Evolutionary conservation across 2,113 vertebrate species (phyloP), one percentile per base, ranked within the genome.

Genomic region (Tragelaphus strepsiceros): DNA sequence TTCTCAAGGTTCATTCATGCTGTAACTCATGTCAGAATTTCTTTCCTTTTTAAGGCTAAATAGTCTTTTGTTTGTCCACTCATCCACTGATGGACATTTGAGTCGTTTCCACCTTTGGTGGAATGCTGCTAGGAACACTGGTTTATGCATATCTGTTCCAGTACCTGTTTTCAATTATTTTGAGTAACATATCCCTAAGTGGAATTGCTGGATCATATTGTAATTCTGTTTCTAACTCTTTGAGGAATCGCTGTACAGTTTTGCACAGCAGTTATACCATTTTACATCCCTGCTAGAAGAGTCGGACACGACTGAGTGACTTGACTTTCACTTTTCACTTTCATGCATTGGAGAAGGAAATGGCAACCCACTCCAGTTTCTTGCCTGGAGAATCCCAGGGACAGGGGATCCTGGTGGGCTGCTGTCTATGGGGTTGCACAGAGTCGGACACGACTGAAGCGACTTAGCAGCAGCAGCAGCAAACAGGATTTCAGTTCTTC

Each of bases 211-310:
- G 28, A 24, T 74, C 59, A 10, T 1, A 46, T 2, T 32, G 35
- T 21, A 61, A 77, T 28, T 56, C 61, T 21, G n/a, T 46, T 53
- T 94, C 62, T 82, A 35, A 28, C 21, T 61, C 26, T 51, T 53
- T 64, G 56, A 58, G 24, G 15, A 56, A 6, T 43, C 0, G 0
- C 32, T 26, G 1, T 64, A 4, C 30, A 9, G 28, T 39, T 88
- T 71, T 54, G 43, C 14, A 1, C 2, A 39, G 21, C 14, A 26
- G 24, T 32, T 17, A 13, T 9, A 4, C 62, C 46, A 51, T 83
- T 32, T 53, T 61, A 30, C 3, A 14, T 71, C 90, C 78, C 64
- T 0, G 3, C 43, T 59, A 43, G 43, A 43, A 43, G 43, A 43
- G 43, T 43, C 43, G 43, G 43, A 43, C 43, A 43, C 5, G 43